A percentile compares a stretch with the other conserved stretches of the same genome.
phyloP scores from a whole-genome alignment of 2,797 vertebrate genomes.

The Fringilla coelebs region DNA sequence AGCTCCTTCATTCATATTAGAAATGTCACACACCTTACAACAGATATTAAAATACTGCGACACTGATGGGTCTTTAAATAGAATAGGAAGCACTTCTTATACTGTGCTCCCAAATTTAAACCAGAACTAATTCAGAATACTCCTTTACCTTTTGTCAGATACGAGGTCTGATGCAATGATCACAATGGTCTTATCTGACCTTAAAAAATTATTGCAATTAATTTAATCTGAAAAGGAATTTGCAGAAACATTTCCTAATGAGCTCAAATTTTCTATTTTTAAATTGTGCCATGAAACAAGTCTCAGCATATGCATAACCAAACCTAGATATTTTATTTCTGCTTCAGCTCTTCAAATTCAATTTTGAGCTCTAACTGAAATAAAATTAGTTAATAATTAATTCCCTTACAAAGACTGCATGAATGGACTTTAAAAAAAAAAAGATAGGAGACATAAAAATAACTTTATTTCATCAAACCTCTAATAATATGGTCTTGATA shows the following conservation, averaged over 20 bases:
- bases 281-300: neutral
- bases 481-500: neutral
- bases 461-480: neutral
- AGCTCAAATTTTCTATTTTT: neutral
- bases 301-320: neutral
- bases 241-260: neutral
- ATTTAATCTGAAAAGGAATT: neutral
- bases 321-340: neutral
- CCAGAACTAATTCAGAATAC: neutral
- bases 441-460: neutral
- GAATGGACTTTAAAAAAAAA: neutral
- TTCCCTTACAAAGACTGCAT: neutral
- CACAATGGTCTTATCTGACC: neutral
- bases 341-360: constrained; percentile 5
- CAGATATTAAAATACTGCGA: neutral
- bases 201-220: neutral
- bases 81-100: neutral
- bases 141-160: neutral
- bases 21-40: neutral
- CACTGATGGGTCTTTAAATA: neutral
- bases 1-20: neutral
- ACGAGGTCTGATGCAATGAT: neutral
- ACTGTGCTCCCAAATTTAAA: neutral
- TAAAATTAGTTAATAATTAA: constrained; percentile 22
- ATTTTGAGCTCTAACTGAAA: neutral